These are phyloP conservation scores for Neomorphus geoffroyi DNA, from an alignment of 2,797 vertebrate genomes.

Conservation along the genomic window DNA sequence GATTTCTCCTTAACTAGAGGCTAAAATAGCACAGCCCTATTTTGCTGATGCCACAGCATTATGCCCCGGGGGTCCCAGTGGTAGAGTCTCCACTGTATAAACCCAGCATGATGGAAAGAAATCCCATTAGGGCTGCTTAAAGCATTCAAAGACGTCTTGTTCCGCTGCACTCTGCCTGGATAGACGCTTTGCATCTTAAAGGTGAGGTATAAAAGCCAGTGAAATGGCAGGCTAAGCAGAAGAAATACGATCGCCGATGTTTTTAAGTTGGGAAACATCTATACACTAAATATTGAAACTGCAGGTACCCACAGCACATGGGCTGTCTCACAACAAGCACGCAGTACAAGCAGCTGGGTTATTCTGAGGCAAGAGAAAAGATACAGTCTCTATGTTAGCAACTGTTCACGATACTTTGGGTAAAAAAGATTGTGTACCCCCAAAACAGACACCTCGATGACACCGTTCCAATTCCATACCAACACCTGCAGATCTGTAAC, in stretches of 20 bases:
- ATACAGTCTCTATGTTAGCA: neutral
- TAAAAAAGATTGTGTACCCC: neutral
- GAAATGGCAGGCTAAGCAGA: neutral
- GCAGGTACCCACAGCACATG: fast-evolving
- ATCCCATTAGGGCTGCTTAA: neutral
- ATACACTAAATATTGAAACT: neutral
- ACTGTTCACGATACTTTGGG: neutral
- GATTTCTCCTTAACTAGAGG: neutral
- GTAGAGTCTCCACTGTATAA: neutral
- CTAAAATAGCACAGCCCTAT: neutral
- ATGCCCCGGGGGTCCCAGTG: neutral
- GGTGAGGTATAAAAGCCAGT: neutral
- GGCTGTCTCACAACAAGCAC: neutral
- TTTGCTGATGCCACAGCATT: neutral
- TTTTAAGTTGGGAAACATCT: neutral
- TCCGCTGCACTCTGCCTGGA: neutral
- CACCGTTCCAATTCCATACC: neutral
- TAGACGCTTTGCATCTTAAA: neutral
- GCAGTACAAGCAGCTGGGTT: neutral
- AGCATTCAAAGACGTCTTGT: neutral
- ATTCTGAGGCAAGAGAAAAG: neutral
- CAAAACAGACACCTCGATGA: neutral
- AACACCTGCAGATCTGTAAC: neutral
- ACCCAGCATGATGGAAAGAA: neutral
- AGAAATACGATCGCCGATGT: fast-evolving